Conservation (phyloP, 2,888 invertebrate species). For the Sphinx pinastri region DNA sequence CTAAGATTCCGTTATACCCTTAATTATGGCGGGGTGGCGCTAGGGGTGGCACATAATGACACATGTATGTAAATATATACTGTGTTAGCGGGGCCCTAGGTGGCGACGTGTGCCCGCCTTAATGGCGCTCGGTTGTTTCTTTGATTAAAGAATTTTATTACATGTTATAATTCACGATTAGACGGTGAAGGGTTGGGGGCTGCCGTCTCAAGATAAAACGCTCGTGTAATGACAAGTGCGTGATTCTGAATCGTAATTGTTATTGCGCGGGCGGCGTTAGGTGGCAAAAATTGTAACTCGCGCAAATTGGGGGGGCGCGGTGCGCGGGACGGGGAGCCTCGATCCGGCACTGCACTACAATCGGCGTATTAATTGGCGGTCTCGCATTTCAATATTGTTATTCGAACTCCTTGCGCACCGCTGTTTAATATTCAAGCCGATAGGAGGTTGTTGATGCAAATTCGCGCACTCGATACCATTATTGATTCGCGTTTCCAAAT, state of each 20-base stretch:
- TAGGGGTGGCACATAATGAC: slow-evolving; percentile 73
- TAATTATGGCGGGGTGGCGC: slow-evolving; percentile 72
- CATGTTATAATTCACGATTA: slow-evolving; percentile 83
- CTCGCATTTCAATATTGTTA: slow-evolving; percentile 26
- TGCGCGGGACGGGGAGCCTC: background rate
- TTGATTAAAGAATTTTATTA: slow-evolving; percentile 85
- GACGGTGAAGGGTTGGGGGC: slow-evolving; percentile 77
- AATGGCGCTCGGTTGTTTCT: slow-evolving; percentile 82
- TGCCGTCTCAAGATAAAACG: slow-evolving; percentile 75
- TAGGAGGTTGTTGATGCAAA: slow-evolving; percentile 16
- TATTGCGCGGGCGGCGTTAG: slow-evolving; percentile 48
- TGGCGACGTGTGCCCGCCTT: slow-evolving; percentile 79
- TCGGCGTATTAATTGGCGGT: slow-evolving; percentile 29
- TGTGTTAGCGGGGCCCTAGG: slow-evolving; percentile 74
- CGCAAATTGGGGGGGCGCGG: slow-evolving; percentile 8
- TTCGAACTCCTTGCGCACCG: slow-evolving; percentile 5
- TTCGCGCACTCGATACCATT: slow-evolving; percentile 13
- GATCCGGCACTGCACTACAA: slow-evolving; percentile 6
- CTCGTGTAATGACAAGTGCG: slow-evolving; percentile 77
- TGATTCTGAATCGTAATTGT: slow-evolving; percentile 81
- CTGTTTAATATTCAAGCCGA: slow-evolving; percentile 24
- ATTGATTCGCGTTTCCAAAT: slow-evolving; percentile 11
- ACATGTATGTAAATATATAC: slow-evolving; percentile 84
- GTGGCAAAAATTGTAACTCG: slow-evolving; percentile 23
- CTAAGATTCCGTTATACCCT: slow-evolving; percentile 84